phyloP scores from a whole-genome alignment of 2,797 vertebrate species.

The Aeoliscus strigatus region DNA sequence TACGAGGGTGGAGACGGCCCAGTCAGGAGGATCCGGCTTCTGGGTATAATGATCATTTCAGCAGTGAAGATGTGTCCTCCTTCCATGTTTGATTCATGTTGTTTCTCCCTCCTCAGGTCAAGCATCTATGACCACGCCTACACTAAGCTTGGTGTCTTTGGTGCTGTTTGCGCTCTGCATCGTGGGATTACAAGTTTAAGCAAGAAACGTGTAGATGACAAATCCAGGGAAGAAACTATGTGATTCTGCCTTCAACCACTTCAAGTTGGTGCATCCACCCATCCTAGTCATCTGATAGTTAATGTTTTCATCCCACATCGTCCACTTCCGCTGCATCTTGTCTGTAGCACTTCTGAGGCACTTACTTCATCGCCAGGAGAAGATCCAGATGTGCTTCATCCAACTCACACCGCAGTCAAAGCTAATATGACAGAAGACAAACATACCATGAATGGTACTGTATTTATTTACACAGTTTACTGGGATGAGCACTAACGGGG shows the following conservation, averaged over 20 bases:
- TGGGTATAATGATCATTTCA: slow-evolving; percentile 80
- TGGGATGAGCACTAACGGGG: too few relatives aligned
- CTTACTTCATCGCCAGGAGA: too few relatives aligned
- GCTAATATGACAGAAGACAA: too few relatives aligned
- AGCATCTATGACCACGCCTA: slow-evolving; percentile 55
- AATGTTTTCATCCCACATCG: slow-evolving; percentile 5
- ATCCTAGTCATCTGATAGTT: slow-evolving; percentile 13
- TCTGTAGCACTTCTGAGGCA: slow-evolving; percentile 4
- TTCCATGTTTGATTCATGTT: slow-evolving; percentile 4
- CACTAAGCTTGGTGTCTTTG: slow-evolving; percentile 73
- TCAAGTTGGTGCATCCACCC: not conserved
- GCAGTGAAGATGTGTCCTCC: not conserved
- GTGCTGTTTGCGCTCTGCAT: slow-evolving; percentile 75
- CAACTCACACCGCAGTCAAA: too few relatives aligned
- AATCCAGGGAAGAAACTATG: slow-evolving; percentile 62
- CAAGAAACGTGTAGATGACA: slow-evolving; percentile 59
- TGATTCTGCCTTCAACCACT: slow-evolving; percentile 22
- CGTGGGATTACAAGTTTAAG: slow-evolving; percentile 78
- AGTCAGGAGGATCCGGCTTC: slow-evolving; percentile 86
- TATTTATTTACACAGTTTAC: too few relatives aligned
- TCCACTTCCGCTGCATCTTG: slow-evolving; percentile 14
- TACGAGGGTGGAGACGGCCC: slow-evolving; percentile 97
- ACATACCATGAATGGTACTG: too few relatives aligned
- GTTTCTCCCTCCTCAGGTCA: slow-evolving; percentile 45
- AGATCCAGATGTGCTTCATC: too few relatives aligned